Evolutionary conservation across 2,113 vertebrate species (phyloP).

Genomic region (Diadophis punctatus): DNA sequence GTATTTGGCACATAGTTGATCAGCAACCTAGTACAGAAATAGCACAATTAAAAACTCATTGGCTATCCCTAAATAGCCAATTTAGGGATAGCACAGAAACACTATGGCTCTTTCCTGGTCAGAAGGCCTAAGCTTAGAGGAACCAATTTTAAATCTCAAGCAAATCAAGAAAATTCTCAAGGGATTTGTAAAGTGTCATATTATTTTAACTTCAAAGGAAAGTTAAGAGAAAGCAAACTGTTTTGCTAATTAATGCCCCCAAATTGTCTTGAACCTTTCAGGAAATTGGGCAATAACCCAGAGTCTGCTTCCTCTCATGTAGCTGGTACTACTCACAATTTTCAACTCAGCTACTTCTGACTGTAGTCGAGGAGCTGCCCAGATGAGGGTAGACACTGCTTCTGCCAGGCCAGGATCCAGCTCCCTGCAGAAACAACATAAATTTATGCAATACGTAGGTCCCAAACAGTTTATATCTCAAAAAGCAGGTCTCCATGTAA

Average conservation of each 20-base stretch:
- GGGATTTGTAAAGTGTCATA: not conserved
- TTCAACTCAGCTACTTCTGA: constrained; percentile 90
- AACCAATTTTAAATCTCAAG: too few species aligned
- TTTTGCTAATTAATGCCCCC: too few species aligned
- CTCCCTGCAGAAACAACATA: constrained; percentile 70
- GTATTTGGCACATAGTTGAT: constrained; percentile 96
- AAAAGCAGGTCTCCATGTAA: not conserved
- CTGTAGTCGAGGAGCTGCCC: constrained; percentile 94
- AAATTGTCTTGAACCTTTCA: not conserved
- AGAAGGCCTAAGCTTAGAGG: not conserved
- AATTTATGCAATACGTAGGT: not conserved
- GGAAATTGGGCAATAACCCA: not conserved
- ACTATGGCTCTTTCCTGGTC: not conserved
- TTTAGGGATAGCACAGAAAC: not conserved
- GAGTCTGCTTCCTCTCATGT: fast-evolving
- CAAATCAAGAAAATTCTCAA: not conserved
- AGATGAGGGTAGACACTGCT: constrained; percentile 93
- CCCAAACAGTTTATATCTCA: not conserved
- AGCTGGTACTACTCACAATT: constrained; percentile 76
- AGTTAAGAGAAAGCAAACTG: not conserved
- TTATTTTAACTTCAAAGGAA: not conserved
- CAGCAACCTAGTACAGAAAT: constrained; percentile 80
- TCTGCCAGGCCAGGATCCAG: constrained; percentile 93
- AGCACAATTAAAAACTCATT: not conserved
- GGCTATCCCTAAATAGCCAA: not conserved